Base-by-base conservation (phyloP, 1,140 invertebrate genomes). In the Schmidtea mediterranea region DNA sequence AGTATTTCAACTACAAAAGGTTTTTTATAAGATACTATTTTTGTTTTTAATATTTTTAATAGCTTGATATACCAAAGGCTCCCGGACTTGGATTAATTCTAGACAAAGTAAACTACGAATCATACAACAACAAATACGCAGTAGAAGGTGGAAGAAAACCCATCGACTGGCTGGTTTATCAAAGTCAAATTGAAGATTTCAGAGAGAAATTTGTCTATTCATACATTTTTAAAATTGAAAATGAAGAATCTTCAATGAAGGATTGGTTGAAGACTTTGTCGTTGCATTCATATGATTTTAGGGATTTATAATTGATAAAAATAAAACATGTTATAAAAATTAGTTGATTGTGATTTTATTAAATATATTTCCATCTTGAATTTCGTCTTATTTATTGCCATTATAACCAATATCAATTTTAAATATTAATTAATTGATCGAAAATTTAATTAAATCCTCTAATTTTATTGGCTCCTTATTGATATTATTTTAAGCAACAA, bases 11-110 rank as follows among this genome's bases (percentile, higher is more conserved):
- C 10, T 13, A 22, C 10, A 32, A 32, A 32, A 32, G 26, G 26
- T 32, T 32, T 6, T 32, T 32, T 6, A 32, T 10, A 32, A 32
- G 3, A 3, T 32, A 32, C 49, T 41, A 39, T 15, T 48, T 51
- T 6, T 24, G n/a, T 36, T 23, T n/a, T 40, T 49, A 38, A 38
- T 53, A 6, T 32, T 10, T 6, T 32, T 32, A 49, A 9, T 73
- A 78, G 59, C 65, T 89, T 19, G 82, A 90, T 63, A 71, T 95
- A 52, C 87, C 87, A 0, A 80, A 76, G 57, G 87, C 84, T 2
- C 90, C 90, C 13, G 82, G 84, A 2, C 66, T 90, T 46, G 86
- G 86, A 5, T 66, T 92, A 10, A 73, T 89, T 13, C 65, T 92
- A 36, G 79, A 90, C 66, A 75, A 78, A 72, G 76, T 87, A 0